These are phyloP conservation scores for Rhodinocichla rosea DNA, from an alignment of 2,113 vertebrate species.

Conservation along the genomic window DNA sequence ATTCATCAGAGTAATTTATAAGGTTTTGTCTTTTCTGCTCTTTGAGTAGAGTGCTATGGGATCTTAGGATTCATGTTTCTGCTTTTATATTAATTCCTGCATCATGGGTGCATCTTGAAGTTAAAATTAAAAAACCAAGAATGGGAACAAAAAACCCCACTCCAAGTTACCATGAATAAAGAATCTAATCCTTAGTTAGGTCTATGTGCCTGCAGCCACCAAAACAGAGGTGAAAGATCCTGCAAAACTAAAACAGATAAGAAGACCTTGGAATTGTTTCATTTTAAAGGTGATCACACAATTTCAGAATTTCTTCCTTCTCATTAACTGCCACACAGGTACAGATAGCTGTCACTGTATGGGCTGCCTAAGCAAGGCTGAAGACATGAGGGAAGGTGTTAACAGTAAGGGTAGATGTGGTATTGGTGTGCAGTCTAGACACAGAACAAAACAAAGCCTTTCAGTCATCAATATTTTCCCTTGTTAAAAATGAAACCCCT, in stretches of 20 bases:
- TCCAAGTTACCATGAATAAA: not conserved
- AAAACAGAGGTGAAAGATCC: not conserved
- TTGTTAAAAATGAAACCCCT: not conserved
- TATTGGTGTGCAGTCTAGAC: not conserved
- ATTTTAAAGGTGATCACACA: not conserved
- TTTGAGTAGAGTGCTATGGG: not conserved
- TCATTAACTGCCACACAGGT: not conserved
- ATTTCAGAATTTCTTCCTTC: not conserved
- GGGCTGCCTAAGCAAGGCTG: not conserved
- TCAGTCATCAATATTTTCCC: not conserved
- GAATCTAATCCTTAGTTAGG: not conserved
- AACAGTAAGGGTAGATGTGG: not conserved
- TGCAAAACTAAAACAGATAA: not conserved
- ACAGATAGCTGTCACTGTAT: not conserved
- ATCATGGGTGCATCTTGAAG: not conserved
- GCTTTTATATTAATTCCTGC: not conserved
- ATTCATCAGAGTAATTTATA: not conserved
- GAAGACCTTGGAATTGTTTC: not conserved
- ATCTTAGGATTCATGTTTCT: not conserved
- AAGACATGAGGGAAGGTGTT: not conserved
- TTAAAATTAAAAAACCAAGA: not conserved
- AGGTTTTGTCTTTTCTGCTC: not conserved
- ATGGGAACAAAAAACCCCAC: fast-evolving
- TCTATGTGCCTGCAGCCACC: not conserved
- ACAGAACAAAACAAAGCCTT: not conserved